Evolutionary conservation across 2,888 invertebrate species (phyloP), one percentile per base, ranked within the genome.

Genomic region (Trissoscelio sp.): DNA sequence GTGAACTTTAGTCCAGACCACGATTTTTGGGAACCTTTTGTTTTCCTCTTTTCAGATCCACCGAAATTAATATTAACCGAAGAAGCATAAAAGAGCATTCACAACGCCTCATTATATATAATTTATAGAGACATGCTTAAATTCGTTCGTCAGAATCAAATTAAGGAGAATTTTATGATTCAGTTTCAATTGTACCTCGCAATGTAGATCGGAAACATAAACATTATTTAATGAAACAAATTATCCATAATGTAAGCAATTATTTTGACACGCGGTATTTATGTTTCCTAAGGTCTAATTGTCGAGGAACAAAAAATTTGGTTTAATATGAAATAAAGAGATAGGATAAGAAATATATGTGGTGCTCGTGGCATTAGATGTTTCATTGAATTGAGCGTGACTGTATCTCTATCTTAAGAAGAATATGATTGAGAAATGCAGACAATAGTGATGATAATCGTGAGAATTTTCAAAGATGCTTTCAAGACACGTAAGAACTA

Each of bases 381-480:
- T 62, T 70, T 70, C 62, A 55, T 53, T 72, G 64, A 70, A 70
- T 70, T 57, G 60, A 60, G 53, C 60, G 60, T 55, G 58, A 53
- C 69, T 62, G 70, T 72, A 72, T 78, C 78, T 78, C 46, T 72
- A 74, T 79, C 73, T 60, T 73, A 73, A 73, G 79, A 73, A 73
- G 73, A 67, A 79, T 70, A 69, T 37, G 73, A 79, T 79, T 79
- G 73, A 69, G 79, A 73, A 79, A 79, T 79, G 64, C 16, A 73
- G 48, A 79, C 79, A 79, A 79, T 79, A 12, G 79, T 34, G 79
- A 67, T 58, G 60, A 79, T 79, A 79, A 79, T 73, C 79, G 62
- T 79, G 79, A 12, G 73, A 79, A 74, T 60, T 67, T 57, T 14
- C 53, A 48, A 42, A 58, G 70, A 72, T 51, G 57, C 57, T 64